These are phyloP conservation scores for Dryobates pubescens DNA, from an alignment of 2,797 vertebrate species.

Conservation along the genomic window DNA sequence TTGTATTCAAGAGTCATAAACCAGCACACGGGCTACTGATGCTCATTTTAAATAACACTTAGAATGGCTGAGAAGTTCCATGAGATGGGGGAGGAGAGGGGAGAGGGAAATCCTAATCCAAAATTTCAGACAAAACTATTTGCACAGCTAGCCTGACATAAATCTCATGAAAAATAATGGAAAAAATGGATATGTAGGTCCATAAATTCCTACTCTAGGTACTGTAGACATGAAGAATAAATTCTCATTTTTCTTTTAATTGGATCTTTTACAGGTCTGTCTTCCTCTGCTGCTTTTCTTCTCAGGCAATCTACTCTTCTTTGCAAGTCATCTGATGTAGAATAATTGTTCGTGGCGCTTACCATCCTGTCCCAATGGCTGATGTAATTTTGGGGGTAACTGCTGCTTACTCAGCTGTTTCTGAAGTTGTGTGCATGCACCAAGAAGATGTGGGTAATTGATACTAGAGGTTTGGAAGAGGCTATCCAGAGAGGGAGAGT, in stretches of 20 bases:
- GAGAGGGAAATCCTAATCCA: neutral
- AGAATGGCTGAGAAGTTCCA: neutral
- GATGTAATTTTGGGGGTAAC: neutral
- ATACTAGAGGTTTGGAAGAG: neutral
- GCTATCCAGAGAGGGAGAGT: neutral
- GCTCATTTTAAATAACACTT: neutral
- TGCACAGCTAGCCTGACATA: neutral
- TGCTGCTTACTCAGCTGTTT: neutral
- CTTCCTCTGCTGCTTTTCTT: neutral
- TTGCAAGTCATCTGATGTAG: neutral
- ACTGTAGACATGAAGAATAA: neutral
- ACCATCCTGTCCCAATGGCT: neutral
- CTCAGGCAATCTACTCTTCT: neutral
- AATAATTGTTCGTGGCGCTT: neutral
- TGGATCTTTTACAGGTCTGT: neutral
- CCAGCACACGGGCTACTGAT: neutral
- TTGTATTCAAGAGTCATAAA: neutral
- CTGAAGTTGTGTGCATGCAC: neutral
- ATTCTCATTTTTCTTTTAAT: neutral
- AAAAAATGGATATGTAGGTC: neutral
- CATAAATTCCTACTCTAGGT: neutral
- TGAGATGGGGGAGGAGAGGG: neutral
- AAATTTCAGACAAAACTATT: neutral
- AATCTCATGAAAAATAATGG: neutral
- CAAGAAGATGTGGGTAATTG: neutral